phyloP scores from a whole-genome alignment of 2,888 invertebrate species.

The Metallyticus violacea region DNA sequence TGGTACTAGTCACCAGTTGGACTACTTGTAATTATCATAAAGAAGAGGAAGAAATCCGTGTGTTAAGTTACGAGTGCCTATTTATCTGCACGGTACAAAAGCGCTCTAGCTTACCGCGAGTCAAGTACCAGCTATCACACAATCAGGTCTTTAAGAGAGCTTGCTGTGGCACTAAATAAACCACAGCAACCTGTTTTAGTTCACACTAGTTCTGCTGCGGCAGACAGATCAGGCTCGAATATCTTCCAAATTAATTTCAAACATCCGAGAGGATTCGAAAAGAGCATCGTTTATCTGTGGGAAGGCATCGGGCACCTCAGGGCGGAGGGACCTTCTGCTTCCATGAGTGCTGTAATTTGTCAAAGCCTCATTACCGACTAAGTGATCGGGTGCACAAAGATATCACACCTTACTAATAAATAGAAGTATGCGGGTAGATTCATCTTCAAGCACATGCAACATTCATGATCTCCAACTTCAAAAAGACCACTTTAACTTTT shows the following conservation, averaged over 20 bases:
- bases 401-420: neutral
- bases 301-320: neutral
- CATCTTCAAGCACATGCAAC: neutral
- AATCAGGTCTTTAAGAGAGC: neutral
- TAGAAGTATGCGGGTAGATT: neutral
- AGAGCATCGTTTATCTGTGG: neutral
- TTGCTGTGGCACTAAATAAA: slow-evolving; percentile 2
- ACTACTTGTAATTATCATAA: neutral
- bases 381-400: neutral
- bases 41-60: neutral
- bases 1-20: neutral
- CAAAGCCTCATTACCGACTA: neutral
- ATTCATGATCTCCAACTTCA: neutral
- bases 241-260: slow-evolving; percentile 4
- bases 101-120: neutral
- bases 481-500: neutral
- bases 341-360: slow-evolving; percentile 2
- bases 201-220: neutral
- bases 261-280: neutral
- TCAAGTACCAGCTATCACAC: neutral
- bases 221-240: neutral
- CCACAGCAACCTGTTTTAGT: neutral
- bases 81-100: neutral
- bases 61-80: neutral
- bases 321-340: neutral